Evolutionary conservation across 2,888 invertebrate genomes (phyloP).

Genomic region (Ennomos quercinarius): DNA sequence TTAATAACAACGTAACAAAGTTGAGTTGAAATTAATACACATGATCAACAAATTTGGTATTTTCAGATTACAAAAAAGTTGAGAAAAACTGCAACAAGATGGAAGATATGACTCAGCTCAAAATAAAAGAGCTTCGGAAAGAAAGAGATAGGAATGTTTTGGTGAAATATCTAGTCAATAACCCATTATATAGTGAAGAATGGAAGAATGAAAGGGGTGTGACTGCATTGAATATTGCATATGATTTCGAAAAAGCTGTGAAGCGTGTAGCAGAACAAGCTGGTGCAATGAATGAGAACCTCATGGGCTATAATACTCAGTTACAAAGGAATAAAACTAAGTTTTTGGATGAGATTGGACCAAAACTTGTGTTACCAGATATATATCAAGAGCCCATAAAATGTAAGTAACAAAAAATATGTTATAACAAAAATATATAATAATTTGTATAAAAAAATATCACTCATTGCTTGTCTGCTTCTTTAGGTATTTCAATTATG

Average conservation of each 20-base stretch:
- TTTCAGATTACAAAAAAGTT: conserved; percentile 64
- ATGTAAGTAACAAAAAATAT: conserved; percentile 35
- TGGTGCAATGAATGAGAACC: conserved; percentile 16
- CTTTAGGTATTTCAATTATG: too few relatives aligned
- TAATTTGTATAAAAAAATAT: too few relatives aligned
- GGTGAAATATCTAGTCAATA: conserved; percentile 67
- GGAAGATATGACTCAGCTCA: conserved; percentile 64
- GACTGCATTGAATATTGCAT: conserved; percentile 57
- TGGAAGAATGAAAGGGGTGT: conserved; percentile 61
- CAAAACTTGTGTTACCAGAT: conserved; percentile 50
- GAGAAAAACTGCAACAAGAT: conserved; percentile 63
- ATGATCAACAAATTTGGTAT: neutral
- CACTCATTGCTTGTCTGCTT: too few relatives aligned
- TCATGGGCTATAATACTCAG: conserved; percentile 5
- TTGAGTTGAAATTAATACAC: too few relatives aligned
- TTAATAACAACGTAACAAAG: too few relatives aligned
- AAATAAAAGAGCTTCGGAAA: conserved; percentile 63
- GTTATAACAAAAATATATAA: too few relatives aligned
- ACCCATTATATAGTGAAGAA: conserved; percentile 58
- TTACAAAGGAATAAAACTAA: conserved; percentile 33
- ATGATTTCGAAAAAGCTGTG: conserved; percentile 62
- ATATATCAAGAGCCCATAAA: conserved; percentile 40
- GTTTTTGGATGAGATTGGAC: conserved; percentile 57
- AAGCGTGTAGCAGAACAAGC: conserved; percentile 52
- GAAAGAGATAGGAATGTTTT: conserved; percentile 64